Evolutionary conservation across 2,113 vertebrate species (phyloP).

Genomic region (Sapayoa aenigma): DNA sequence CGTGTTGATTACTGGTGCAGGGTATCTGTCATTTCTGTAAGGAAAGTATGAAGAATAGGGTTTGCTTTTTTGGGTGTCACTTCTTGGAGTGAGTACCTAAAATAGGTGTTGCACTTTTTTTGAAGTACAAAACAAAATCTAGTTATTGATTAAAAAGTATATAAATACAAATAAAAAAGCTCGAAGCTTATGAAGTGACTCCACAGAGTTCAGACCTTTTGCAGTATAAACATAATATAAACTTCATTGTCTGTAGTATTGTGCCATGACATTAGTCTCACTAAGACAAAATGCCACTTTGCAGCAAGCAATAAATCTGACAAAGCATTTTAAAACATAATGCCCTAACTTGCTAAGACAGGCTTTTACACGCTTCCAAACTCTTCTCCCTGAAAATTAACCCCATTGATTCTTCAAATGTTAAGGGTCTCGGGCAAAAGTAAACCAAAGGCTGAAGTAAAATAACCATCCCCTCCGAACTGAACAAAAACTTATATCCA

Average conservation of each 20-base stretch:
- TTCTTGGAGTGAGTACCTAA: conserved; percentile 54
- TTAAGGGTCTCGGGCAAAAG: conserved; percentile 80
- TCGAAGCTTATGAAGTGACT: conserved; percentile 62
- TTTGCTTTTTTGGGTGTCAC: conserved; percentile 42
- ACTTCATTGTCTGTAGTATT: conserved; percentile 61
- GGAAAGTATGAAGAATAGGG: conserved; percentile 19
- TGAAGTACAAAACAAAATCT: conserved; percentile 39
- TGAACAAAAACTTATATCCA: conserved; percentile 61
- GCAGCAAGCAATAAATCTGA: conserved; percentile 78
- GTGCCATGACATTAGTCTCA: conserved; percentile 61
- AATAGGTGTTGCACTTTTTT: background rate
- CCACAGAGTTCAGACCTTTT: conserved; percentile 65
- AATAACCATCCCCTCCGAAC: conserved; percentile 73
- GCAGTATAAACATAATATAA: conserved; percentile 68
- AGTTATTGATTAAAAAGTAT: conserved; percentile 49
- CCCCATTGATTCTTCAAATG: conserved; percentile 71
- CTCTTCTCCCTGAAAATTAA: conserved; percentile 81
- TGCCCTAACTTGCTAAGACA: conserved; percentile 78
- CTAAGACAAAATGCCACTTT: conserved; percentile 77
- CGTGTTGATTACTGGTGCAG: conserved; percentile 14
- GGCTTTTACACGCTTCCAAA: conserved; percentile 79
- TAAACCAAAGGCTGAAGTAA: conserved; percentile 79
- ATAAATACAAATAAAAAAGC: conserved; percentile 54
- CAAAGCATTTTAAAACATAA: conserved; percentile 80
- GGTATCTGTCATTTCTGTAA: conserved; percentile 32